These are phyloP conservation scores for Kryptopterus vitreolus DNA, from an alignment of 2,797 vertebrate genomes.

Conservation along the genomic window DNA sequence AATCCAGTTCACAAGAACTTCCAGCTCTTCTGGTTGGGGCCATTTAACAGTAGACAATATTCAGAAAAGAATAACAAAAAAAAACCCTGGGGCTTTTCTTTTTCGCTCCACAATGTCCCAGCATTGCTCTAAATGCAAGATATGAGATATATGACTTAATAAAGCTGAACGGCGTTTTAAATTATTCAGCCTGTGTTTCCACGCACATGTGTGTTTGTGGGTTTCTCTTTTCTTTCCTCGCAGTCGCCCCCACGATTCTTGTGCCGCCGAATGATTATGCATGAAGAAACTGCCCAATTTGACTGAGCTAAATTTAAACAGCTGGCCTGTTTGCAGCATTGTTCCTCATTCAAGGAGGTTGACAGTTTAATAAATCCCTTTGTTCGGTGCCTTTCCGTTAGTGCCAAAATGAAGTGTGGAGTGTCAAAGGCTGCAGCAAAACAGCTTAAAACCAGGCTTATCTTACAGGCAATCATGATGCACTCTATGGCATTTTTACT, in stretches of 20 bases:
- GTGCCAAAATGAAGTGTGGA: constrained; percentile 17
- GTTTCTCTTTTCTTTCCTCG: neutral
- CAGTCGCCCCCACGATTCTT: constrained; percentile 7
- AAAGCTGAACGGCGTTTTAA: constrained; percentile 28
- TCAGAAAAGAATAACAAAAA: neutral
- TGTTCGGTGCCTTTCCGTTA: constrained; percentile 26
- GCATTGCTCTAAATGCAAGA: constrained; percentile 6
- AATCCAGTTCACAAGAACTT: neutral
- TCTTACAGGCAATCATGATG: neutral
- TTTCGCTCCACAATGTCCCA: neutral
- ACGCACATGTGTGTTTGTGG: constrained; percentile 5
- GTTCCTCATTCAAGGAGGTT: constrained; percentile 44
- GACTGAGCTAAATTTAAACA: constrained; percentile 45
- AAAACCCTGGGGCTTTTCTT: neutral
- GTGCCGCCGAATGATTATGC: constrained; percentile 36
- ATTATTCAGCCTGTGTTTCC: constrained; percentile 40
- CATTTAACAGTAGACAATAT: neutral
- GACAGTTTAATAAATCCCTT: constrained; percentile 56
- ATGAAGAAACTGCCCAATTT: constrained; percentile 31
- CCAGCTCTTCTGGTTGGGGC: constrained; percentile 5
- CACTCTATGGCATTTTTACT: no score
- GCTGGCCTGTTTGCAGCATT: constrained; percentile 37
- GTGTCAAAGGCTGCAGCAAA: neutral
- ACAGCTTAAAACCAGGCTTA: constrained; percentile 2
- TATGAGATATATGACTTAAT: constrained; percentile 27